These are phyloP conservation scores for Myotis myotis DNA, from an alignment of 2,797 vertebrate genomes.

Conservation along the genomic window DNA sequence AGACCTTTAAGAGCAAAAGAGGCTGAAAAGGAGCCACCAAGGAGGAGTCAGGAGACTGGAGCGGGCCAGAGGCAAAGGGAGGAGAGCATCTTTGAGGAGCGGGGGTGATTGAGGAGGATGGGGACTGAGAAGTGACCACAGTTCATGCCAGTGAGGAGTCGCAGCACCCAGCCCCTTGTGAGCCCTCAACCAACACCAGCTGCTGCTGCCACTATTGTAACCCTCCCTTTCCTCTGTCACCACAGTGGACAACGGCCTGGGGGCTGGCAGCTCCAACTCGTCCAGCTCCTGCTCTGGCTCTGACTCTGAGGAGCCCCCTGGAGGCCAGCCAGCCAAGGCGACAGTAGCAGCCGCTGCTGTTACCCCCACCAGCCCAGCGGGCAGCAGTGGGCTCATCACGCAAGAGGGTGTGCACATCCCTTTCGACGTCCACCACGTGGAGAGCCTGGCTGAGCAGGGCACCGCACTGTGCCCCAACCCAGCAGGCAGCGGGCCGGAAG, in stretches of 20 bases:
- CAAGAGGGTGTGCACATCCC: constrained; percentile 81
- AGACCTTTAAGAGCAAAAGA: background rate
- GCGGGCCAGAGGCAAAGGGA: background rate
- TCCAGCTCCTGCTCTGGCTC: constrained; percentile 72
- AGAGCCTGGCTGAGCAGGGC: constrained; percentile 69
- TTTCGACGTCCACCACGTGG: constrained; percentile 77
- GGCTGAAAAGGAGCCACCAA: background rate
- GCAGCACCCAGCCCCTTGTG: background rate
- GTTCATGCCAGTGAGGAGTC: background rate
- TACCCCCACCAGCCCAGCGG: constrained; percentile 38
- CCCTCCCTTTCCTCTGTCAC: background rate
- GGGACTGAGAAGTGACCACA: background rate
- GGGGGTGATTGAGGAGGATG: background rate
- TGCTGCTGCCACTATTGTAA: background rate
- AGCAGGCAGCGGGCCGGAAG: constrained; percentile 49
- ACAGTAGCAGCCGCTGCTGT: background rate
- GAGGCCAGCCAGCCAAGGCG: background rate
- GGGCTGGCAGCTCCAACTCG: constrained; percentile 63
- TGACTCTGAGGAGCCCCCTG: constrained; percentile 47
- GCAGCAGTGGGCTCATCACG: constrained; percentile 73
- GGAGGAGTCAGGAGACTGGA: background rate
- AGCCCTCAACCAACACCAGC: background rate
- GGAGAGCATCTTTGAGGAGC: background rate
- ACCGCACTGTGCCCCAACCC: constrained; percentile 66
- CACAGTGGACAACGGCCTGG: constrained; percentile 70